These are phyloP conservation scores for Sphecodes monilicornis DNA, from an alignment of 2,888 invertebrate genomes.

Conservation along the genomic window DNA sequence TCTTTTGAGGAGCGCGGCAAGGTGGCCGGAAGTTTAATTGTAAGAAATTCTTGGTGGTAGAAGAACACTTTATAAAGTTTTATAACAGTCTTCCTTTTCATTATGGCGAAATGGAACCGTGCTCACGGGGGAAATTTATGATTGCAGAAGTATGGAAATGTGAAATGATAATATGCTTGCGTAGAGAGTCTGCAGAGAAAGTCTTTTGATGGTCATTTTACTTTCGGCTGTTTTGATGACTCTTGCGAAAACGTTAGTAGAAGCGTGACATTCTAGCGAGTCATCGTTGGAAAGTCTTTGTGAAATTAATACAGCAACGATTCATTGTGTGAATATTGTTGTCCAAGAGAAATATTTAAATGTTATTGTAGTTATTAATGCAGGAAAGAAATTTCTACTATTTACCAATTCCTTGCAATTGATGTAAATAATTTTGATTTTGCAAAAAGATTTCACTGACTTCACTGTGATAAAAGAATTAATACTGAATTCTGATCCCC, in stretches of 20 bases:
- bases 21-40: background rate
- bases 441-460: too few species aligned
- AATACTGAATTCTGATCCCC: too few species aligned
- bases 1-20: background rate
- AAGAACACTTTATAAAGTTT: slow-evolving; percentile 3
- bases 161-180: slow-evolving; percentile 5
- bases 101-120: background rate
- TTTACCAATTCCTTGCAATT: too few species aligned
- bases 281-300: background rate
- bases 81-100: slow-evolving; percentile 6
- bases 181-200: background rate
- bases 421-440: too few species aligned
- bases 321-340: background rate
- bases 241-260: background rate
- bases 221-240: background rate
- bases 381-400: too few species aligned
- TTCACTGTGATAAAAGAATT: too few species aligned
- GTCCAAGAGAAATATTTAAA: background rate
- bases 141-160: background rate
- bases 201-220: background rate
- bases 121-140: slow-evolving; percentile 8
- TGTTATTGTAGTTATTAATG: too few species aligned
- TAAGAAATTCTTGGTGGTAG: background rate
- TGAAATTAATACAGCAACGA: too few species aligned
- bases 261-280: background rate